phyloP scores from a whole-genome alignment of 2,797 vertebrate species.

The Mus spretus region DNA sequence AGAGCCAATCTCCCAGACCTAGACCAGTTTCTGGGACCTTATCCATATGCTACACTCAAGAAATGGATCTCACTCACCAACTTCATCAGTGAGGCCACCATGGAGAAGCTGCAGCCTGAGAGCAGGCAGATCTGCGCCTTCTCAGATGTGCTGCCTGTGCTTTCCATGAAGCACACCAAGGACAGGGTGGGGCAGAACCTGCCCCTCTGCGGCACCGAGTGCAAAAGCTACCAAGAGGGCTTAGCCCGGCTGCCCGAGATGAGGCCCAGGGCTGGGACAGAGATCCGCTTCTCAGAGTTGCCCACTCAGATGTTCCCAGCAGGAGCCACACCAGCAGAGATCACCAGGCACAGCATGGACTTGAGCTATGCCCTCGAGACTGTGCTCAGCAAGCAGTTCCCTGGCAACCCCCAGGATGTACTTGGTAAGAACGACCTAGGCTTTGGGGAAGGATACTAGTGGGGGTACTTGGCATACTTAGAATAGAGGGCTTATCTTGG shows the following conservation, averaged over 20 bases:
- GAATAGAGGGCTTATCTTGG: not conserved
- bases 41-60: slow-evolving; percentile 94
- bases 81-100: slow-evolving; percentile 91
- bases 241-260: slow-evolving; percentile 94
- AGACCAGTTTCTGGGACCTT: slow-evolving; percentile 95
- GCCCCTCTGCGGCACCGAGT: slow-evolving; percentile 92
- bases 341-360: slow-evolving; percentile 97
- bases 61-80: slow-evolving; percentile 97
- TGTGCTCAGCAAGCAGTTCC: slow-evolving; percentile 91
- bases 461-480: not conserved
- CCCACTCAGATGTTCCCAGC: slow-evolving; percentile 93
- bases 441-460: not conserved
- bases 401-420: slow-evolving; percentile 91
- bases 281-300: slow-evolving; percentile 95
- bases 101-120: slow-evolving; percentile 92
- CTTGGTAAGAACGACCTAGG: slow-evolving; percentile 90
- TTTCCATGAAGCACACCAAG: slow-evolving; percentile 90
- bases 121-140: slow-evolving; percentile 94
- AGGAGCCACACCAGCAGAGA: slow-evolving; percentile 95
- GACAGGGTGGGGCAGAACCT: slow-evolving; percentile 92
- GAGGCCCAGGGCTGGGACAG: slow-evolving; percentile 94
- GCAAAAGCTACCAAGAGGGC: slow-evolving; percentile 96
- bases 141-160: slow-evolving; percentile 94
- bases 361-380: slow-evolving; percentile 94
- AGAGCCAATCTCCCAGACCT: slow-evolving; percentile 91